Base-by-base conservation (phyloP, 2,797 vertebrate species). In the Pagetopsis macropterus region DNA sequence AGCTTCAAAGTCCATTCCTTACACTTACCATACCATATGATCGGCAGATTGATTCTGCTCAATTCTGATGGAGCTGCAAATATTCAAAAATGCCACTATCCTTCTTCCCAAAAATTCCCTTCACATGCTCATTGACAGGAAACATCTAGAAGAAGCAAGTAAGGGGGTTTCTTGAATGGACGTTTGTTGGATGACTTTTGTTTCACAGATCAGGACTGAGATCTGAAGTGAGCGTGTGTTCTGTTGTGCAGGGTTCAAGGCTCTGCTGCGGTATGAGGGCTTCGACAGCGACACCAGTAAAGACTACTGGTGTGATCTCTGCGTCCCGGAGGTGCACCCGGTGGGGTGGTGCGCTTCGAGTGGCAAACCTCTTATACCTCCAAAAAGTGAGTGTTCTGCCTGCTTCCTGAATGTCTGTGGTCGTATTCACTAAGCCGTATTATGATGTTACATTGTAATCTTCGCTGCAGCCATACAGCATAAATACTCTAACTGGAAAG, bases 401-500 rank as follows among this genome's bases (percentile, higher is more conserved):
- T 50, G 31, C 2, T 43, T 73, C 0, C 43, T 49, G 54, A 46
- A 52, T 46, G 2, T 11, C 44, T 41, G 2, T 61, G 15, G 57
- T 67, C 15, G 17, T 13, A 10, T n/a, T 41, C 4, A 8, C 17
- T 62, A 46, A 1, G 43, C 3, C 11, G 65, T n/a, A 70, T 8
- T 19, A 9, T 41, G 40, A 16, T 3, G n/a, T 70, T 31, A 0
- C 37, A 48, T 55, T 72, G 57, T 71, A 19, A 69, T 91, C 84
- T 81, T 10, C 63, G 83, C 88, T 84, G 61, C 81, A 99, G 98
- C 96, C 83, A 98, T 99, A 94, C 98, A 99, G 87, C 96, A 98
- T 92, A 99, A 98, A 90, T 98, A 96, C 89, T 96, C 97, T 83
- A 99, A 99, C 96, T 99, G 98, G 98, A 99, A 99, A 96, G 94